Evolutionary conservation across 2,113 vertebrate species (phyloP), one percentile per base, ranked within the genome.

Genomic region (Promerops cafer): DNA sequence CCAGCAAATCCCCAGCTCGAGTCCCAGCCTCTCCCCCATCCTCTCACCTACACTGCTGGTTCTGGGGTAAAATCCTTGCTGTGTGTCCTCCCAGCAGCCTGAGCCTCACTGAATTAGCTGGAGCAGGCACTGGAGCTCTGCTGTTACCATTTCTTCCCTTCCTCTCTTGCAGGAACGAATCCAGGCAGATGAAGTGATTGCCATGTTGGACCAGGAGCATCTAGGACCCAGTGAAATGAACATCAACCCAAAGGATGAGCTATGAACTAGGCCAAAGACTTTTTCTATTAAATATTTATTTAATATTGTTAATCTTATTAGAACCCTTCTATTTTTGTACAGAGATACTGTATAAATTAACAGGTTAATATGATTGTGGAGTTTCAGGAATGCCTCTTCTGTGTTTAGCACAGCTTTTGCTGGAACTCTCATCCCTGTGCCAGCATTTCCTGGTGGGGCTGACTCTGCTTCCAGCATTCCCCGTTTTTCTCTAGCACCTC

Each of bases 271-370:
- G 74, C 91, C 87, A 87, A 95, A 96, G 97, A 92, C 90, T 83
- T 97, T 96, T 96, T 95, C 93, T 94, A 98, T 97, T 79, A 91
- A 94, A 96, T 99, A 99, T 99, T 99, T 99, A 99, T 99, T 99
- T 97, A 98, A 98, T 97, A 97, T 98, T 97, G 96, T 98, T 97
- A 97, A 98, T 97, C 98, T 98, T 97, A 98, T 98, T 97, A 98
- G 98, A 99, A 99, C 97, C 82, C 81, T 98, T 99, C 98, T 99
- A 99, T 99, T 99, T 99, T 99, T 99, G 98, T 99, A 99, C 98
- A 98, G 96, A 98, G 98, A 96, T 69, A 23, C 96, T 97, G 97
- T 98, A 97, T 98, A 97, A 98, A 92, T 98, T 97, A 98, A 98
- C 70, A 96, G 83, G 96, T 97, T 79, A 93, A 87, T 95, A 65